Conservation (phyloP, 2,888 invertebrate species). For the Ichneumoninae sp. region DNA sequence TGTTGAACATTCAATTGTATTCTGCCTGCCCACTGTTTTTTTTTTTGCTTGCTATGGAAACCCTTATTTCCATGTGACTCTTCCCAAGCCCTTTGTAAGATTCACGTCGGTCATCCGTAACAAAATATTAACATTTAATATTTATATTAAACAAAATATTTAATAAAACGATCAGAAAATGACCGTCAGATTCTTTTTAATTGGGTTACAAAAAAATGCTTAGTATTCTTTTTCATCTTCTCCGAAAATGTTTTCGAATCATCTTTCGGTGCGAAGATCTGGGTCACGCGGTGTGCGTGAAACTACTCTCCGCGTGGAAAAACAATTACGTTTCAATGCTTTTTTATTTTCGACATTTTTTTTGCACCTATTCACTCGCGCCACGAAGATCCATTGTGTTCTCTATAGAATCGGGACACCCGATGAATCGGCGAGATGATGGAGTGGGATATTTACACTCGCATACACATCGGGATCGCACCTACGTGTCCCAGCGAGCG, state of each 20-base stretch:
- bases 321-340: background rate
- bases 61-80: no score
- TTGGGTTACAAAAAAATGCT: no score
- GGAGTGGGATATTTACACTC: constrained; percentile 44
- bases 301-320: background rate
- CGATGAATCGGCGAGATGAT: constrained; percentile 39
- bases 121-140: no score
- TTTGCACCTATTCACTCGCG: background rate
- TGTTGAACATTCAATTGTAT: no score
- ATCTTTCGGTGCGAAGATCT: background rate
- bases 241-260: background rate
- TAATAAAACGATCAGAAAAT: no score
- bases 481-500: constrained; percentile 50
- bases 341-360: background rate
- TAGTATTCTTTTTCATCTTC: background rate
- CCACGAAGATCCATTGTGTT: constrained; percentile 22
- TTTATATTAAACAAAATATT: no score
- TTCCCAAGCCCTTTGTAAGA: no score
- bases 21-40: no score
- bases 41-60: no score
- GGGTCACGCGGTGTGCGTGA: background rate
- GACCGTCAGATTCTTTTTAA: no score
- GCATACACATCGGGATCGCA: constrained; percentile 51
- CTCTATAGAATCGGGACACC: constrained; percentile 35
- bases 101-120: no score